phyloP scores from a whole-genome alignment of 2,113 vertebrate species.

The Suncus etruscus region DNA sequence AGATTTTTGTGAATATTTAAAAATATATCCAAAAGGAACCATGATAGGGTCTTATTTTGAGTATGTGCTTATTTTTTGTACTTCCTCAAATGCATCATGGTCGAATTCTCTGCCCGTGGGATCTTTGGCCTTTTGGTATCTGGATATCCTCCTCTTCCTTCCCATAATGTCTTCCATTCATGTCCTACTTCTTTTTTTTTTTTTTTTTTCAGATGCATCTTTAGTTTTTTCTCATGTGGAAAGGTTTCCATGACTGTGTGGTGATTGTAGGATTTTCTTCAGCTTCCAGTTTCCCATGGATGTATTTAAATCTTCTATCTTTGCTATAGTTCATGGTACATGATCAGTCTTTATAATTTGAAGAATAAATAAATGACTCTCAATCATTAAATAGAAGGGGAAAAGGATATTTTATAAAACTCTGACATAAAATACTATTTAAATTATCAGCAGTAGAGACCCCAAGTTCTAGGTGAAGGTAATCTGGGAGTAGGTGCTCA shows the following conservation, averaged over 20 bases:
- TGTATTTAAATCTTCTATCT: neutral
- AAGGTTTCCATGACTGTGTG: neutral
- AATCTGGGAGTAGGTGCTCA: neutral
- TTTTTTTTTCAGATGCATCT: conserved; percentile 4
- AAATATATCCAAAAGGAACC: too few species aligned
- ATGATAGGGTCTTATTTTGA: too few species aligned
- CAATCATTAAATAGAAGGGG: conserved; percentile 26
- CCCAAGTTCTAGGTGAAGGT: neutral
- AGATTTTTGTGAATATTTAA: too few species aligned
- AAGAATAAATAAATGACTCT: conserved; percentile 11
- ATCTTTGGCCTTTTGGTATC: too few species aligned
- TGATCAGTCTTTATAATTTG: neutral
- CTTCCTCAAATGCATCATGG: neutral
- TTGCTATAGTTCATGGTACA: neutral
- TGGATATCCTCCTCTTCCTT: neutral
- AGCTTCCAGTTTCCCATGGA: neutral
- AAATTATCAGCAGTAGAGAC: neutral
- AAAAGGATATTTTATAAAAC: neutral
- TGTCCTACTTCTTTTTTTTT: conserved; percentile 28
- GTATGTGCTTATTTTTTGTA: neutral
- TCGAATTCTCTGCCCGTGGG: neutral
- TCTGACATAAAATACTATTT: conserved; percentile 31
- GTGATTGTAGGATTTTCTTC: neutral
- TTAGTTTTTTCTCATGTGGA: neutral
- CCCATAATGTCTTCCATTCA: neutral